Base-by-base conservation (phyloP, 2,113 vertebrate species). In the Proterorhinus semilunaris region DNA sequence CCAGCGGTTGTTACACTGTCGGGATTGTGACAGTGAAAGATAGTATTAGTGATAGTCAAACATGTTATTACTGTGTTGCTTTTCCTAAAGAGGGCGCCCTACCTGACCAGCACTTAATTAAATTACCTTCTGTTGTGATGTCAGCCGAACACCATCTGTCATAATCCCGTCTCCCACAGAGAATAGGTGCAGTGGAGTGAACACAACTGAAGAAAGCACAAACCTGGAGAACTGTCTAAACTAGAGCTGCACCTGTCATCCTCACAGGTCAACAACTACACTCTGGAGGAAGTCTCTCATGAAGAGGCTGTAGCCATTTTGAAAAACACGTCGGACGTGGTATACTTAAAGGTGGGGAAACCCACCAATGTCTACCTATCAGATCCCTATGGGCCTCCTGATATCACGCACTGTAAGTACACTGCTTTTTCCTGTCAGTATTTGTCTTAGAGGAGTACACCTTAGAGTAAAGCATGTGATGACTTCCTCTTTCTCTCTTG, bases 251-350 rank as follows among this genome's bases (percentile, higher is more conserved):
- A 48, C 13, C 43, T 65, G 62, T 42, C 77, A 45, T 81, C 8
- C 5, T 10, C 10, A 67, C 79, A 99, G 97, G 96, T 99, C 74
- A 98, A 98, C 89, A 96, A 96, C 87, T 98, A 96, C 91, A 95
- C 95, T 86, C 91, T 99, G 92, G 96, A 98, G 92, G 97, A 98
- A 85, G 95, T 98, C 62, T 97, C 95, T 47, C 97, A 99, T 50
- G 97, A 98, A 90, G 97, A 99, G 81, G 97, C 97, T 1, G 97
- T 98, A 88, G 95, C 94, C 5, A 96, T 98, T 86, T 71, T 99
- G 92, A 99, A 99, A 93, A 98, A 98, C 84, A 99, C 97, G 0
- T 95, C 94, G 1, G 96, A 99, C 75, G 95, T 98, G 59, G 96
- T 98, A 52, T 97, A 96, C 84, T 89, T 99, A 69, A 99, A 98